Percentiles rank a stretch among this genome's conserved stretches.
phyloP scores from a whole-genome alignment of 1,140 invertebrate genomes.

The Panagrolaimus sp. region DNA sequence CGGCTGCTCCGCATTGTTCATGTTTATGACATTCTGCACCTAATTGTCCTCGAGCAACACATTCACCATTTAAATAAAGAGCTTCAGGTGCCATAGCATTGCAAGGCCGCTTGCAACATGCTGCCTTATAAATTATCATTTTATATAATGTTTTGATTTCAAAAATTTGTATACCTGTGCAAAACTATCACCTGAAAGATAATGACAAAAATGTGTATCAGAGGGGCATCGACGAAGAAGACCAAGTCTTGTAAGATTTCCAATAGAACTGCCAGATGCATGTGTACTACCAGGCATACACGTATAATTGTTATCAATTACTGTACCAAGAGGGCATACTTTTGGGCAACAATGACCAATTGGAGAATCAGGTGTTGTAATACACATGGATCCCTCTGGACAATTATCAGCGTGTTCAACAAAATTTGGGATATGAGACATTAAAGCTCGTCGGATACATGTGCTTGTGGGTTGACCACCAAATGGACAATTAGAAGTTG shows the following conservation, averaged over 20 bases:
- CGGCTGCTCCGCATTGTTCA: slow-evolving; percentile 56
- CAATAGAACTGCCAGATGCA: slow-evolving; percentile 2
- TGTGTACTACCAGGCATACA: slow-evolving; percentile 36
- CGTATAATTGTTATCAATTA: slow-evolving; percentile 29
- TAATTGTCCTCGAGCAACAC: slow-evolving; percentile 55
- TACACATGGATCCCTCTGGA: slow-evolving; percentile 17
- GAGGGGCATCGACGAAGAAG: slow-evolving; percentile 44
- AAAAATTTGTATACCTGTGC: slow-evolving; percentile 29
- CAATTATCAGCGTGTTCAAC: slow-evolving; percentile 7
- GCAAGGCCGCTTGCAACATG: slow-evolving; percentile 56
- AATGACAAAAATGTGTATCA: slow-evolving; percentile 56
- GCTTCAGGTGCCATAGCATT: slow-evolving; percentile 57
- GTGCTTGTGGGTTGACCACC: slow-evolving; percentile 47
- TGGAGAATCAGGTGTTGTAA: slow-evolving; percentile 50
- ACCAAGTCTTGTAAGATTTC: slow-evolving; percentile 17
- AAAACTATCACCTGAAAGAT: slow-evolving; percentile 46
- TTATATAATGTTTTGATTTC: slow-evolving; percentile 7
- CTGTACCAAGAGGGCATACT: slow-evolving; percentile 47
- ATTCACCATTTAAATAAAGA: slow-evolving; percentile 54
- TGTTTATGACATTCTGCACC: slow-evolving; percentile 45
- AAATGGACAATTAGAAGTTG: slow-evolving; percentile 53
- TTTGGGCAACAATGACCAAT: slow-evolving; percentile 55
- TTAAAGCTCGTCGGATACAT: slow-evolving; percentile 42
- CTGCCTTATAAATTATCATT: slow-evolving; percentile 44
- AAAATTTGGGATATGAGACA: slow-evolving; percentile 16